Base-by-base conservation (phyloP, 2,113 vertebrate species). In the Channa argus region DNA sequence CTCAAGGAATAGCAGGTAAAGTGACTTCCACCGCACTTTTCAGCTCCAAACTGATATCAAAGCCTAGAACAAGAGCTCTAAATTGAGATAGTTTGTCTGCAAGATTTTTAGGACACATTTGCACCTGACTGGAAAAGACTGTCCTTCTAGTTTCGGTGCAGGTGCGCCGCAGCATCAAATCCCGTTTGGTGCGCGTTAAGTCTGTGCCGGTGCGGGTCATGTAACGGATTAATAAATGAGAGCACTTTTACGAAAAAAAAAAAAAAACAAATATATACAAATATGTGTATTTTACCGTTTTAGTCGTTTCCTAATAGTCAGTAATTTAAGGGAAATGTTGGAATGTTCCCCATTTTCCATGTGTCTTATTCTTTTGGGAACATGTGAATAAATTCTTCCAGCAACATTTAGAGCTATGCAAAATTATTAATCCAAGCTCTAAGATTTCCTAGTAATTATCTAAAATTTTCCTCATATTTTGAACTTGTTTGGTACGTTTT, bases 1-100 rank as follows among this genome's bases (percentile, higher is more conserved):
- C 90, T 90, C 94, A 94, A 92, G 94, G 94, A 90, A 94, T 92
- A 95, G 94, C 96, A 97, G 97, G 96, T 96, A 97, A 86, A 85
- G 89, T 80, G 64, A 77, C 68, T 52, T 88, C 82, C 82, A 73
- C 69, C 63, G 67, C 72, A 51, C 7, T 67, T 86, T 77, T 79
- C 5, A 39, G 14, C 49, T 68, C 44, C 8, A 49, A 43, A 34
- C 36, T 50, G 2, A 13, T 9, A 44, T 71, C 10, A n/a, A 38
- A 83, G 8, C 5, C 13, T 53, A 8, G n/a, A 8, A 7, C 10
- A 9, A 15, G 1, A 50, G 3, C 6, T 55, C 4, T 52, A 15
- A 6, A 60, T 0, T 36, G n/a, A 39, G 9, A 14, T 8, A 6
- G 49, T 24, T 34, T 36, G 12, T 24, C 45, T 14, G 71, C 2